Base-by-base conservation (phyloP, 2,888 invertebrate genomes). In the Andrena fulva region DNA sequence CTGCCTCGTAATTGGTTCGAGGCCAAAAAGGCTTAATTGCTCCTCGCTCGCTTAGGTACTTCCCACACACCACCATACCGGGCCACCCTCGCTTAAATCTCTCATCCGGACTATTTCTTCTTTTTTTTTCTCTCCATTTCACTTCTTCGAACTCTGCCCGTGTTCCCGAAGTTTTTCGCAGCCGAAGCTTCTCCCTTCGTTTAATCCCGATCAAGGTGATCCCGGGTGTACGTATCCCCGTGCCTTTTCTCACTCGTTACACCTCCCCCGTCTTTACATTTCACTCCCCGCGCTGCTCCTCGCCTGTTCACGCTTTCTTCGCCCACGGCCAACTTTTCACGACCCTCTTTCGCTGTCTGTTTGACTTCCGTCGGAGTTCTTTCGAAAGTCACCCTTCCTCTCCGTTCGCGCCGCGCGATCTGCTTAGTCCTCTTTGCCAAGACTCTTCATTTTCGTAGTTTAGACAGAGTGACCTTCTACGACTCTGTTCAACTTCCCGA, bases 1-100 rank as follows among this genome's bases (percentile, higher is more conserved):
- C 68, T 73, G 63, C 52, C 63, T 35, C 48, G 66, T 85, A 87
- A 87, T 85, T 85, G 78, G 66, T 80, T 74, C 63, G 66, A 78
- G 62, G 74, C 56, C 67, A 80, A 80, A 71, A 74, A 84, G 79
- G 68, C 60, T 87, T 87, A 87, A 87, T 87, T 80, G 80, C 60
- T 33, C 33, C 31, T 63, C 67, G 48, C 33, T 31, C 67, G 54
- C 62, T 54, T 52, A 2, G 16, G 60, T 12, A 27, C 12, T 16
- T 64, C 62, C 29, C 33, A 2, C 56, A 31, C 48, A 8, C n/a
- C 72, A n/a, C 12, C 20, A 16, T 56, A 56, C 56, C 8, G 27
- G 24, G 24, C 27, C 56, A 56, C 20, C 12, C 29, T 0, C 29
- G 10, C 59, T 27, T 24, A 24, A 42, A 24, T 42, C 56, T 27